phyloP scores from a whole-genome alignment of 2,888 invertebrate species.

The Prenolepis imparis region DNA sequence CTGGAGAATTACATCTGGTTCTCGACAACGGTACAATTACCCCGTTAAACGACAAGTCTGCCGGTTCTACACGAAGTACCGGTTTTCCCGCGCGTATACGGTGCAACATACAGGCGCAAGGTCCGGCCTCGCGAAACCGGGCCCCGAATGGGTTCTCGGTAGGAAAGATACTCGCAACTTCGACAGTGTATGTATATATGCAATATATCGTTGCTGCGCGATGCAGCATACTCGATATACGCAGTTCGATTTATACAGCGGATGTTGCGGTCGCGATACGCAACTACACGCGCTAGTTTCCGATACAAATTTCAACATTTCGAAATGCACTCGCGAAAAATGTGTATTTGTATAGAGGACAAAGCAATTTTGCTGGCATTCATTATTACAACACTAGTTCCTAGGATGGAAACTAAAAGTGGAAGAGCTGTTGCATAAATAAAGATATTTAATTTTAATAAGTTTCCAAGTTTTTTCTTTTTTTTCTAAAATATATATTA shows the following conservation, averaged over 20 bases:
- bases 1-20: conserved; percentile 64
- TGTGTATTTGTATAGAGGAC: neutral
- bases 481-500: no score
- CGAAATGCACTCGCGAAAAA: neutral
- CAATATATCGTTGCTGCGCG: neutral
- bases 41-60: conserved; percentile 65
- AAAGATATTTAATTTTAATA: no score
- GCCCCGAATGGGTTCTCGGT: neutral
- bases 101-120: neutral
- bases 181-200: neutral
- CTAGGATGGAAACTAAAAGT: neutral
- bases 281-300: neutral
- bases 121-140: conserved; percentile 28
- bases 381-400: neutral
- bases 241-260: neutral
- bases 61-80: conserved; percentile 65
- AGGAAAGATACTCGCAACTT: neutral
- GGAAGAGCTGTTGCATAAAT: neutral
- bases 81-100: conserved; percentile 35
- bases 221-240: neutral
- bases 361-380: neutral
- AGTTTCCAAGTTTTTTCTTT: no score
- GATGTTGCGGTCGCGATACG: conserved; percentile 13
- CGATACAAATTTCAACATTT: neutral
- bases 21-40: conserved; percentile 75